Percentiles rank a stretch among this genome's conserved stretches.
These are phyloP conservation scores for Drosophila triauraria DNA, from an alignment of 1,140 invertebrate genomes.

Conservation along the genomic window DNA sequence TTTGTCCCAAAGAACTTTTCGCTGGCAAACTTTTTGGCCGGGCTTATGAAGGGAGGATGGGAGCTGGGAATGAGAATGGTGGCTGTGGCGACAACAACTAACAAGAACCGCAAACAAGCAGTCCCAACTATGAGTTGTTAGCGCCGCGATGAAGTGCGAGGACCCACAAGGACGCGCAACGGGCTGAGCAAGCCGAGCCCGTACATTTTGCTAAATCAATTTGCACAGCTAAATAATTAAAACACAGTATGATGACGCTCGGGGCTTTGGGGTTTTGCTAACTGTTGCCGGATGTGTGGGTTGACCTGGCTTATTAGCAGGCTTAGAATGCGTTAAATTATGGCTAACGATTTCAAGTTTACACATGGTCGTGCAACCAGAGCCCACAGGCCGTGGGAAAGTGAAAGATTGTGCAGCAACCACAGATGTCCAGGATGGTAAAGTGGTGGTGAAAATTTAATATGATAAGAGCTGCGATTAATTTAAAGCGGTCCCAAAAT, in stretches of 20 bases:
- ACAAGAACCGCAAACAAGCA: conserved; percentile 61
- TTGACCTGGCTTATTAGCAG: conserved; percentile 44
- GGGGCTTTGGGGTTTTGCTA: conserved; percentile 29
- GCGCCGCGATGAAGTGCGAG: conserved; percentile 44
- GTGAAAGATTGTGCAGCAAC: not conserved
- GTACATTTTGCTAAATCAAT: conserved; percentile 57
- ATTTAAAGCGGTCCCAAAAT: too few species aligned
- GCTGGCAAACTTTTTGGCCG: conserved; percentile 33
- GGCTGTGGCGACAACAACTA: conserved; percentile 19
- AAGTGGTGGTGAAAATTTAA: too few species aligned
- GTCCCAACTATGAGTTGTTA: conserved; percentile 39
- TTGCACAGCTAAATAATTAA: conserved; percentile 59
- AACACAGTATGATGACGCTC: conserved; percentile 35
- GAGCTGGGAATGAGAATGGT: not conserved
- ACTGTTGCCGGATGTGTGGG: conserved; percentile 9
- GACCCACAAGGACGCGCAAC: conserved; percentile 19
- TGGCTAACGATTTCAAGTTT: conserved; percentile 35
- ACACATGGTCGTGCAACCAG: conserved; percentile 1
- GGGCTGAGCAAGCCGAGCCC: conserved; percentile 11
- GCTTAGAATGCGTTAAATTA: conserved; percentile 42
- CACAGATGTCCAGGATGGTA: not conserved
- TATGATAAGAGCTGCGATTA: too few species aligned
- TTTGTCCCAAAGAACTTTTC: conserved; percentile 53
- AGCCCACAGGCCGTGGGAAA: not conserved
- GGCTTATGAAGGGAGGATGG: not conserved